phyloP scores from a whole-genome alignment of 2,113 vertebrate species.

The Cephalopterus ornatus region DNA sequence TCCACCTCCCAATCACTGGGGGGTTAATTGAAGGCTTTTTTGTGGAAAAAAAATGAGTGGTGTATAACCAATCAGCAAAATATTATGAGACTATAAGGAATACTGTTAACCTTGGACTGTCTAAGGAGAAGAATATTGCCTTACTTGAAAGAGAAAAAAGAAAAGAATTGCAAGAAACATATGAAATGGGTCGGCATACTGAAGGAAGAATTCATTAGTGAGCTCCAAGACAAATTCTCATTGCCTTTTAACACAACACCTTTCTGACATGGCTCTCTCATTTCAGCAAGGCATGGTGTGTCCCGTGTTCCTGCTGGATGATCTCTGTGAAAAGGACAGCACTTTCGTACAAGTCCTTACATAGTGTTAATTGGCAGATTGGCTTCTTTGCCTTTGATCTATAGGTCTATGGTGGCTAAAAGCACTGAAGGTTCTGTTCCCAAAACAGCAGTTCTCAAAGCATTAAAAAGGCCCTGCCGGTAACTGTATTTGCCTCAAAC shows the following conservation, averaged over 20 bases:
- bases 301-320: not conserved
- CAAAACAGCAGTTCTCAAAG: not conserved
- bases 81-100: not conserved
- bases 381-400: not conserved
- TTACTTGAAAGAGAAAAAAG: not conserved
- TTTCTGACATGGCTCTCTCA: not conserved
- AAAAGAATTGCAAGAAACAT: not conserved
- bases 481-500: not conserved
- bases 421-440: not conserved
- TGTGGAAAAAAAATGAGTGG: constrained; percentile 14
- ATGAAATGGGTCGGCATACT: not conserved
- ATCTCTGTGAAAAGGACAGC: not conserved
- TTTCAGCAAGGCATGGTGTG: not conserved
- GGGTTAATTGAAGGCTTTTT: constrained; percentile 48
- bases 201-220: not conserved
- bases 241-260: not conserved
- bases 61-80: constrained; percentile 44
- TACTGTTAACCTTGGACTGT: constrained; percentile 27
- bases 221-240: not conserved
- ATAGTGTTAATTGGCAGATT: not conserved
- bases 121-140: not conserved
- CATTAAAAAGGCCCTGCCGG: not conserved
- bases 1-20: constrained; percentile 15
- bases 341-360: not conserved
- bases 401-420: not conserved